Evolutionary conservation across 2,888 invertebrate genomes (phyloP), one percentile per base, ranked within the genome.

Genomic region (Athalia circularis): DNA sequence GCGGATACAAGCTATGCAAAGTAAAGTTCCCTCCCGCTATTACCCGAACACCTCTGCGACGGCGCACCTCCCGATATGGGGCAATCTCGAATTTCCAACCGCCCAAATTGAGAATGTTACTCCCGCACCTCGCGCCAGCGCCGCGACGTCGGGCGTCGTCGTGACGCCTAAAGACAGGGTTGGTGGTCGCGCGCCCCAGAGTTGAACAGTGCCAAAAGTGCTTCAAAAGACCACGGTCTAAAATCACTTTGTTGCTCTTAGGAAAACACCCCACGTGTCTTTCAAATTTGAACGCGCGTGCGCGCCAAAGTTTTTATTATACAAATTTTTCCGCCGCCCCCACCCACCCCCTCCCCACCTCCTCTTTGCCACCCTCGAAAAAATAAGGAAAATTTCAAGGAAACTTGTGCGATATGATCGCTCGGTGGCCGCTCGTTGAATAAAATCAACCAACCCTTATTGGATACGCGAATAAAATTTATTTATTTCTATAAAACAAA

Each of bases 11-110:
- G 29, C 29, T 54, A 54, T 9, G 72, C 72, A 59, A 72, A 72
- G n/a, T 45, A 7, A 6, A 6, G 8, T 57, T 47, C 72, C 59
- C 59, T 59, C 84, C 85, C 86, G 88, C 88, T 88, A 87, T 87
- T 87, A 87, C 87, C 57, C 83, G 87, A 85, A 86, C 86, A 85
- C 84, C 85, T 84, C 84, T 83, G 84, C 84, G 83, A 81, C 87
- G 87, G 86, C 90, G 90, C 91, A 92, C 91, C 91, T 90, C 94
- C 93, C 91, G 92, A 93, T 93, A 93, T 91, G 93, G 93, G 91
- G 92, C 93, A 93, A 93, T 93, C 93, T 93, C 94, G 92, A 92
- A 92, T 94, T 93, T 93, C 93, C 91, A 91, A 91, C 92, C 92
- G 91, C 91, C 93, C 93, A 93, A 93, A 93, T 93, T 92, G 91